Base-by-base conservation (phyloP, 1,140 invertebrate species). In the Drosophila takahashii region DNA sequence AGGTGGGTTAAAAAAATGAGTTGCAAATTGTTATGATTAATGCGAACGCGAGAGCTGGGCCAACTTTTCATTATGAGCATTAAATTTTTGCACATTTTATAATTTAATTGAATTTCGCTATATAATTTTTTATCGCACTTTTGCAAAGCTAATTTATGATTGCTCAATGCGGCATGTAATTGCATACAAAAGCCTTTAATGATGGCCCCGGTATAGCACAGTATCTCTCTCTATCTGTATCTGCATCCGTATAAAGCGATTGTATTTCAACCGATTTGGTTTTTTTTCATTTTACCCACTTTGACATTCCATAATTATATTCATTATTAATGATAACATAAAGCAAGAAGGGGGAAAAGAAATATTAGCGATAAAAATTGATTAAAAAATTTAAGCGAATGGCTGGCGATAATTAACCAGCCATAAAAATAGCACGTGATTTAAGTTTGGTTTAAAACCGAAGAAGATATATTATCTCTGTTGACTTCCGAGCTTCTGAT, bases 161-260 rank as follows among this genome's bases (percentile, higher is more conserved):
- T 87, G 84, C 77, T 66, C 84, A 87, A 89, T 89, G 84, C 84
- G 53, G 84, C 84, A 89, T 87, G 84, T 89, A 89, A 87, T 87
- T 87, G 84, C 84, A 87, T 89, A 79, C 84, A 84, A 87, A 89
- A 89, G 79, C 76, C 60, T 89, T 84, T 87, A 87, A 87, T 89
- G 76, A 87, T 67, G 76, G 62, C 16, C 60, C 60, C 22, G 48
- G 45, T 27, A 22, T 22, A 3, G 22, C 47, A 6, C 5, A 37
- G 48, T 48, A 58, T 64, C 42, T 64, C 42, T 29, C 41, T 29
- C 41, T 61, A 8, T 57, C 39, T 74, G 61, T 11, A 57, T 57
- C 47, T 32, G 36, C 60, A 50, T 57, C 27, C 37, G 45, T 57
- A 67, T 77, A 47, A 51, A 51, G 64, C 32, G 58, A 78, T 78